Evolutionary conservation across 2,113 vertebrate genomes (phyloP).

Genomic region (Ciconia stormi): DNA sequence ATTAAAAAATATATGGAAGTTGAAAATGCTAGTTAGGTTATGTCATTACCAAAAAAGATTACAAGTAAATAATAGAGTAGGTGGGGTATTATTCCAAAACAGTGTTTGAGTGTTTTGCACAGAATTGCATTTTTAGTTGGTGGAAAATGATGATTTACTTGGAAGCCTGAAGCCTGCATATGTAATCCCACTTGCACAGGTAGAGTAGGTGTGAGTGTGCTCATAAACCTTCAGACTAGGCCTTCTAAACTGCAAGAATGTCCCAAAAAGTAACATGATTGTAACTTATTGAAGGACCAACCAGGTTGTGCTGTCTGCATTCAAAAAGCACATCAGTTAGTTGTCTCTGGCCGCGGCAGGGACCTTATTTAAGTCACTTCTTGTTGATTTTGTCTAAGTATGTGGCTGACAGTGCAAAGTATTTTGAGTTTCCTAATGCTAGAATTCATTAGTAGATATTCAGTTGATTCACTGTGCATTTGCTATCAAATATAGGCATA

Average conservation of each 20-base stretch:
- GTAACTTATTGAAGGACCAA: not conserved
- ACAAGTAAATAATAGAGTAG: not conserved
- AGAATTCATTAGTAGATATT: constrained; percentile 48
- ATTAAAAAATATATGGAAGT: not conserved
- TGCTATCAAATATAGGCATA: constrained; percentile 67
- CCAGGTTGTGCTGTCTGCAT: not conserved
- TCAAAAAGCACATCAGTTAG: not conserved
- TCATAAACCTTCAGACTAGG: not conserved
- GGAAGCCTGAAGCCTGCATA: not conserved
- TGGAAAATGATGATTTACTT: not conserved
- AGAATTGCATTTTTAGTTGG: rapidly evolving
- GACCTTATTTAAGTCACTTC: constrained; percentile 25
- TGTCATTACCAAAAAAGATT: not conserved
- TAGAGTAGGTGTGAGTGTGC: not conserved
- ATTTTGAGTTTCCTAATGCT: constrained; percentile 37
- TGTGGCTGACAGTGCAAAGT: constrained; percentile 28
- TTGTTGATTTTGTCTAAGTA: constrained; percentile 32
- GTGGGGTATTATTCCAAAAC: not conserved
- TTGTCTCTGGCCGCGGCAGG: not conserved
- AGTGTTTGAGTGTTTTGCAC: not conserved
- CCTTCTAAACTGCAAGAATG: not conserved
- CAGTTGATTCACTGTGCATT: constrained; percentile 35
- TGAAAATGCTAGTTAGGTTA: not conserved
- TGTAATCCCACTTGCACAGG: not conserved
- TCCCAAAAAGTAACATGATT: not conserved